Base-by-base conservation (phyloP, 2,888 invertebrate genomes). In the Cyclophora albipunctata region DNA sequence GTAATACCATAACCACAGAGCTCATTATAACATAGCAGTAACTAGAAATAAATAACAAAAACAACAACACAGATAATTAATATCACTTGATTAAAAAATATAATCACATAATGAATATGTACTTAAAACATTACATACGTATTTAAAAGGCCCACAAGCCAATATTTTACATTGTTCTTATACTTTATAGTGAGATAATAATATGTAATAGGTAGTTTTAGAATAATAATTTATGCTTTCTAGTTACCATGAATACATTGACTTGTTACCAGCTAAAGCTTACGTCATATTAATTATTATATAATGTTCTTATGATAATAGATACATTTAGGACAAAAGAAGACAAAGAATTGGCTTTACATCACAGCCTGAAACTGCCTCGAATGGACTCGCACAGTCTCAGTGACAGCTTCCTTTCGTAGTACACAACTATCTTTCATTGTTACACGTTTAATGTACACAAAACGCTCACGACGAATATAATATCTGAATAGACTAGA, bases 241-340 rank as follows among this genome's bases (percentile, higher is more conserved):
- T 37, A 37, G 4, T 5, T 37, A 2, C 5, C 4, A 37, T 37
- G 37, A 37, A 37, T 37, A 37, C 37, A 37, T 37, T 37, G 37
- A 20, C 1, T 20, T 37, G 5, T 37, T 37, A 37, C 48, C 58
- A 66, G 62, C 63, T 20, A 20, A 66, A 60, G 62, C 37, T 60
- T 64, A 64, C 60, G 63, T 61, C 57, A 58, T 55, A 57, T 58
- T 58, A 63, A 64, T 66, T 67, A 66, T 64, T 64, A 66, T 59
- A 54, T 52, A 37, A 37, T 20, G 20, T 20, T 20, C 20, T 20
- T 20, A 20, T 20, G 20, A 20, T 20, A 37, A 5, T 37, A 37
- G 37, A 37, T 37, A 37, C 4, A 37, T 37, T 37, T 37, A 37
- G 37, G 5, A 37, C 37, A 37, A 37, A 37, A 4, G 37, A 37